These are phyloP conservation scores for Wasmannia auropunctata DNA, from an alignment of 1,140 invertebrate genomes.

Conservation along the genomic window DNA sequence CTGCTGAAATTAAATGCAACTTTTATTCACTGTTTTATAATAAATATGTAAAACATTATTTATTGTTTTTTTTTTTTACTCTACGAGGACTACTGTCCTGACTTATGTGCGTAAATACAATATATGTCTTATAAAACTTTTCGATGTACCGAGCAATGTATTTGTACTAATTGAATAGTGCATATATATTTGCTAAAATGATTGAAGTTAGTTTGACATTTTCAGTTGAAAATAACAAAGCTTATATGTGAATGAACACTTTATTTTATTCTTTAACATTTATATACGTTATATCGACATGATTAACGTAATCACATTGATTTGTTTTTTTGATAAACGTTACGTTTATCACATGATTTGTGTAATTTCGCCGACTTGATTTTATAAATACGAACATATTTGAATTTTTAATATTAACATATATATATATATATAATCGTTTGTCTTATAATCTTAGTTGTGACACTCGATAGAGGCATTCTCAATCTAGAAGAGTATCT, in stretches of 20 bases:
- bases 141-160: slow-evolving; percentile 15
- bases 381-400: slow-evolving; percentile 4
- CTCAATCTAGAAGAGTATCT: slow-evolving; percentile 60
- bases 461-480: no score
- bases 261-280: not conserved
- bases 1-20: slow-evolving; percentile 70
- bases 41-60: slow-evolving; percentile 74
- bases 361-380: not conserved
- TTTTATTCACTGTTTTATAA: slow-evolving; percentile 77
- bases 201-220: slow-evolving; percentile 20
- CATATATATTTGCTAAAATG: slow-evolving; percentile 1
- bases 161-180: not conserved
- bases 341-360: not conserved
- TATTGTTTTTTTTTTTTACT: slow-evolving; percentile 64
- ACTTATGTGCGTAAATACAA: slow-evolving; percentile 2
- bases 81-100: slow-evolving; percentile 1
- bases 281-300: not conserved
- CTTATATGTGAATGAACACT: slow-evolving; percentile 2
- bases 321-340: no score
- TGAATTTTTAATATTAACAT: not conserved
- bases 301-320: not conserved
- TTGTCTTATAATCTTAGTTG: not conserved
- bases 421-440: not conserved
- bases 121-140: not conserved
- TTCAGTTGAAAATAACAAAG: slow-evolving; percentile 3